Conservation (phyloP, 2,113 vertebrate genomes). For the Hippopotamus amphibius region DNA sequence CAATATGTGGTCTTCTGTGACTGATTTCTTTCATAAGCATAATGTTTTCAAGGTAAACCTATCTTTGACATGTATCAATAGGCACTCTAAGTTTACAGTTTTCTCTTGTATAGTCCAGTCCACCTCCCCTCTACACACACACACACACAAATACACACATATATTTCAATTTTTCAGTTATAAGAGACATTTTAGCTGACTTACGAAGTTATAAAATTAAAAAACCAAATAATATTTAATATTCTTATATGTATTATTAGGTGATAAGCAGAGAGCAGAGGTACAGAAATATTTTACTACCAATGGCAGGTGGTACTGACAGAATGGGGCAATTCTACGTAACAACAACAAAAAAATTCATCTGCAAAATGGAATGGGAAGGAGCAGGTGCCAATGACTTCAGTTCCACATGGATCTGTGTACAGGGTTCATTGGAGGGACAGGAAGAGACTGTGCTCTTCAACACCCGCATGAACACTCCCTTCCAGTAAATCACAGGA, state of each 20-base stretch:
- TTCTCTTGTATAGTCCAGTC: not conserved
- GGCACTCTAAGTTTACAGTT: not conserved
- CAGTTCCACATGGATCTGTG: not conserved
- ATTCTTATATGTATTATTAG: not conserved
- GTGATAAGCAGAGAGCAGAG: not conserved
- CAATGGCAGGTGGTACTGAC: not conserved
- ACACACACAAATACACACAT: accelerated
- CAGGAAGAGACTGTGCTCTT: not conserved
- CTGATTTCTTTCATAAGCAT: not conserved
- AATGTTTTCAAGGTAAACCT: not conserved
- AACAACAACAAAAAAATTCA: not conserved
- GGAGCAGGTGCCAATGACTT: not conserved
- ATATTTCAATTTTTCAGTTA: not conserved
- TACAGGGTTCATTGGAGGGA: not conserved
- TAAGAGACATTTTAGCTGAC: not conserved
- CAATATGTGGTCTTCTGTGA: not conserved
- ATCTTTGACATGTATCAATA: not conserved
- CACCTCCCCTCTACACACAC: not conserved
- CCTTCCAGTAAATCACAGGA: not conserved
- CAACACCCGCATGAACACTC: not conserved
- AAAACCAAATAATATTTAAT: not conserved
- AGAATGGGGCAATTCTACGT: not conserved
- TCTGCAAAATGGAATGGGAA: not conserved
- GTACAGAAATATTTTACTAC: not conserved
- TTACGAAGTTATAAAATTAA: not conserved